Percentiles rank a stretch among this genome's conserved stretches.
Conservation (phyloP, 2,113 vertebrate genomes). For the western clawed frog (Xenopus tropicalis) region DNA sequence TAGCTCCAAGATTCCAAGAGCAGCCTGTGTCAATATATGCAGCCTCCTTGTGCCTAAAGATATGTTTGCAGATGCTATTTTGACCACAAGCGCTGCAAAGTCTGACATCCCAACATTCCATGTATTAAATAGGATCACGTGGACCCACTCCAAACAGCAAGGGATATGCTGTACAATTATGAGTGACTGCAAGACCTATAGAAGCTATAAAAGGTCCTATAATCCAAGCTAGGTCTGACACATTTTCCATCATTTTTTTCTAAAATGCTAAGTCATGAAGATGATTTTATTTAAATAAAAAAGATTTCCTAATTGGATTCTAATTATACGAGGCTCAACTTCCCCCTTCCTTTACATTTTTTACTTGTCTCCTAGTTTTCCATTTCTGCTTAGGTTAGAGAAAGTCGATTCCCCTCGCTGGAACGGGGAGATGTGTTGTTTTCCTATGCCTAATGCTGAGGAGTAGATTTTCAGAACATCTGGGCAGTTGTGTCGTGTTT, state of each 20-base stretch:
- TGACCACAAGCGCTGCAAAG: too few relatives aligned
- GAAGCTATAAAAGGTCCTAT: too few relatives aligned
- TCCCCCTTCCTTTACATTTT: conserved; percentile 3
- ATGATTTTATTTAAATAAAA: conserved; percentile 33
- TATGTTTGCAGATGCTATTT: too few relatives aligned
- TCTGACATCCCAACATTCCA: too few relatives aligned
- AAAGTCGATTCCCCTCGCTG: conserved; percentile 36
- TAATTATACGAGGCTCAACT: conserved; percentile 22
- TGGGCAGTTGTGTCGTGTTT: conserved; percentile 34
- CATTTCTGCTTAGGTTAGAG: conserved; percentile 40
- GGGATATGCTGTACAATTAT: too few relatives aligned
- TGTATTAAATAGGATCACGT: too few relatives aligned
- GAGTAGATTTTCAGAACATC: conserved; percentile 38
- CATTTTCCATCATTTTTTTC: not conserved
- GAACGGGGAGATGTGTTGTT: conserved; percentile 36
- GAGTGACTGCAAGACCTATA: too few relatives aligned
- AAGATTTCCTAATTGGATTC: conserved; percentile 36
- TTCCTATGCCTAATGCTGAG: conserved; percentile 38
- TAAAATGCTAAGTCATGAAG: conserved; percentile 36
- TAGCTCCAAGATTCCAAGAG: too few relatives aligned
- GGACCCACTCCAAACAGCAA: too few relatives aligned
- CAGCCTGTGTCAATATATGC: too few relatives aligned
- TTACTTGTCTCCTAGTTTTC: conserved; percentile 9
- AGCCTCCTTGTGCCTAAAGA: too few relatives aligned
- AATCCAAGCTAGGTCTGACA: not conserved